Percentiles rank a stretch among this genome's conserved stretches.
These are phyloP conservation scores for Drosophila rufa DNA, from an alignment of 1,140 invertebrate genomes.

Conservation along the genomic window DNA sequence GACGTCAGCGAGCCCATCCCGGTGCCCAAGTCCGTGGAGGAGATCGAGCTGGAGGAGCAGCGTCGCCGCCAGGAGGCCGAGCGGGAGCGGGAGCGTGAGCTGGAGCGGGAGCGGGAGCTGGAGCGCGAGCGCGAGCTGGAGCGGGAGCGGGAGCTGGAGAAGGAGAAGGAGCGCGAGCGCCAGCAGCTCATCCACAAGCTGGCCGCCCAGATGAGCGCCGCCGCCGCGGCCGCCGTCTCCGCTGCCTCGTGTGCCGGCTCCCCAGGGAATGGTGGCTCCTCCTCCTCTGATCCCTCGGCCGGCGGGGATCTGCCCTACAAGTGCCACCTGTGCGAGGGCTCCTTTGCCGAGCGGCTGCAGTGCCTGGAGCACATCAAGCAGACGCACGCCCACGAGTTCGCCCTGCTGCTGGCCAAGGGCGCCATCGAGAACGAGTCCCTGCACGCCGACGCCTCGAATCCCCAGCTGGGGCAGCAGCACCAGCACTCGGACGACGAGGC, in stretches of 20 bases:
- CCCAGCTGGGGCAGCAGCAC: slow-evolving; percentile 61
- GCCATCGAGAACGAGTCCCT: slow-evolving; percentile 88
- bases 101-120: slow-evolving; percentile 27
- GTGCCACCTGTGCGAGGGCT: slow-evolving; percentile 96
- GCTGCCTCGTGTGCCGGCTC: slow-evolving; percentile 29
- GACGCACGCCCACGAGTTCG: slow-evolving; percentile 90
- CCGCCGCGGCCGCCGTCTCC: slow-evolving; percentile 30
- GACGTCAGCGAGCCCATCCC: slow-evolving; percentile 83
- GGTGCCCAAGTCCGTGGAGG: slow-evolving; percentile 82
- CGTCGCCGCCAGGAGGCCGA: slow-evolving; percentile 66
- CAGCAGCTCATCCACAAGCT: slow-evolving; percentile 45
- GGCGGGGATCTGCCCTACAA: slow-evolving; percentile 92
- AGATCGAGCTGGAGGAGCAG: slow-evolving; percentile 78
- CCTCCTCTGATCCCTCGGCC: slow-evolving; percentile 12
- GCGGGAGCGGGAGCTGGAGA: slow-evolving; percentile 46
- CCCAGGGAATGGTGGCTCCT: background rate
- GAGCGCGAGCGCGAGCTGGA: slow-evolving; percentile 39
- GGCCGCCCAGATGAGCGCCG: slow-evolving; percentile 39
- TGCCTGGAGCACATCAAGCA: slow-evolving; percentile 93
- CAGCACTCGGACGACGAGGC: slow-evolving; percentile 68
- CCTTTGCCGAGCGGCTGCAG: slow-evolving; percentile 91
- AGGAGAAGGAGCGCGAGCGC: slow-evolving; percentile 44
- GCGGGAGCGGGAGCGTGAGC: slow-evolving; percentile 43
- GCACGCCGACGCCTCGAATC: slow-evolving; percentile 17
- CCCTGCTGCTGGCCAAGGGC: slow-evolving; percentile 91